Evolutionary conservation across 2,888 invertebrate species (phyloP).

Genomic region (Agrilus mali): DNA sequence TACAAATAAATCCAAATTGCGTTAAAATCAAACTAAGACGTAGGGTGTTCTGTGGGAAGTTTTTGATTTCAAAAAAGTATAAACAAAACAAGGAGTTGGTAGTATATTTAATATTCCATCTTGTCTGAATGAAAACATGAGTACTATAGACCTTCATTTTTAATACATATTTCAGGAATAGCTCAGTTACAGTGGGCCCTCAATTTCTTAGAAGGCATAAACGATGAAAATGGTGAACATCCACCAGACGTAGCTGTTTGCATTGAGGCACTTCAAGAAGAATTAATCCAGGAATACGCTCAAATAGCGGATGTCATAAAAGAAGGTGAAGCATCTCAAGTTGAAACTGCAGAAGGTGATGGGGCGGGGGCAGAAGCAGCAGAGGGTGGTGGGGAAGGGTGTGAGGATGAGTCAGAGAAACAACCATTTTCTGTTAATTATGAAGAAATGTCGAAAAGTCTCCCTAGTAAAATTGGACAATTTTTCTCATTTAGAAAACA

Average conservation of each 20-base stretch:
- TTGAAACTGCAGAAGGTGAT: neutral
- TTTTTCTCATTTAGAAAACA: too few relatives aligned
- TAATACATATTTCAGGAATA: constrained; percentile 23
- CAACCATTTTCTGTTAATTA: constrained; percentile 29
- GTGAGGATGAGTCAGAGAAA: constrained; percentile 11
- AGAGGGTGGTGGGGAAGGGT: neutral
- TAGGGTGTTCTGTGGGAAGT: too few relatives aligned
- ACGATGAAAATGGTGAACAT: constrained; percentile 24
- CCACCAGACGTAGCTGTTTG: constrained; percentile 30
- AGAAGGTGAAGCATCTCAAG: neutral
- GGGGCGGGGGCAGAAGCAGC: neutral
- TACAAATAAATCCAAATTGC: too few relatives aligned
- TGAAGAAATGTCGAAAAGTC: constrained; percentile 19
- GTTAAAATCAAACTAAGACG: too few relatives aligned
- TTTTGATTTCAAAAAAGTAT: too few relatives aligned
- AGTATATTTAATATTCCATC: too few relatives aligned
- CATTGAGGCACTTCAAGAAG: constrained; percentile 29
- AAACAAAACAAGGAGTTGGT: too few relatives aligned
- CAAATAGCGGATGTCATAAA: constrained; percentile 17
- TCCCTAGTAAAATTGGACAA: constrained; percentile 2
- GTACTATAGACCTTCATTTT: constrained; percentile 1
- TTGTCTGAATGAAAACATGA: too few relatives aligned
- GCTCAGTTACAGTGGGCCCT: constrained; percentile 35
- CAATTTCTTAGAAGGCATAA: constrained; percentile 29
- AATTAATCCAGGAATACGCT: constrained; percentile 30